phyloP scores from a whole-genome alignment of 2,888 invertebrate species.

The Melanostoma scalare region DNA sequence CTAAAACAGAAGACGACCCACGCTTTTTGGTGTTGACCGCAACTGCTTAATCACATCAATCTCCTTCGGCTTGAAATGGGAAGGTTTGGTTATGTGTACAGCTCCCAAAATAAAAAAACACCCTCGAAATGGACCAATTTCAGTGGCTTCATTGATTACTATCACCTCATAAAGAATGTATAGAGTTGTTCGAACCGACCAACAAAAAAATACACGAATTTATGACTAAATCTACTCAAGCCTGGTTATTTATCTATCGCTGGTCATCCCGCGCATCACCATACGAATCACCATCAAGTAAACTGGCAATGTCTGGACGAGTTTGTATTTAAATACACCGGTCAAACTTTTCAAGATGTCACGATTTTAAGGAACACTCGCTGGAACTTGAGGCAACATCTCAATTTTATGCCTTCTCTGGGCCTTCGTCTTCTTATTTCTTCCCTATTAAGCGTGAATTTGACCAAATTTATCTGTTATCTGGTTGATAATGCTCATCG shows the following conservation, averaged over 20 bases:
- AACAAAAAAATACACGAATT: slow-evolving; percentile 37
- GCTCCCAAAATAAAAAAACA: slow-evolving; percentile 17
- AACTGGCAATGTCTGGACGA: slow-evolving; percentile 13
- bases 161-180: slow-evolving; percentile 80
- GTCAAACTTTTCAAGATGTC: slow-evolving; percentile 36
- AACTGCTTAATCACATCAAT: slow-evolving; percentile 50
- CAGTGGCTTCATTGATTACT: slow-evolving; percentile 82
- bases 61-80: slow-evolving; percentile 30
- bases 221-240: slow-evolving; percentile 68
- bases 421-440: slow-evolving; percentile 18
- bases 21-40: slow-evolving; percentile 23
- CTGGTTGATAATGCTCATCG: slow-evolving; percentile 82
- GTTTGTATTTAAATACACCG: slow-evolving; percentile 18
- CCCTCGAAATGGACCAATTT: slow-evolving; percentile 77
- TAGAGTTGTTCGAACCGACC: slow-evolving; percentile 4
- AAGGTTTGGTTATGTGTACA: background rate
- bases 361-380: slow-evolving; percentile 37
- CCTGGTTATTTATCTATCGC: slow-evolving; percentile 57
- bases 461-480: slow-evolving; percentile 82
- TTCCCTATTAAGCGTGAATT: slow-evolving; percentile 82
- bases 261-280: slow-evolving; percentile 8
- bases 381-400: slow-evolving; percentile 44
- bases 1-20: slow-evolving; percentile 45
- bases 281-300: background rate
- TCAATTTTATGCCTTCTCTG: slow-evolving; percentile 51